Evolutionary conservation across 1,140 invertebrate species (phyloP).

Genomic region (Heterodera carotae): DNA sequence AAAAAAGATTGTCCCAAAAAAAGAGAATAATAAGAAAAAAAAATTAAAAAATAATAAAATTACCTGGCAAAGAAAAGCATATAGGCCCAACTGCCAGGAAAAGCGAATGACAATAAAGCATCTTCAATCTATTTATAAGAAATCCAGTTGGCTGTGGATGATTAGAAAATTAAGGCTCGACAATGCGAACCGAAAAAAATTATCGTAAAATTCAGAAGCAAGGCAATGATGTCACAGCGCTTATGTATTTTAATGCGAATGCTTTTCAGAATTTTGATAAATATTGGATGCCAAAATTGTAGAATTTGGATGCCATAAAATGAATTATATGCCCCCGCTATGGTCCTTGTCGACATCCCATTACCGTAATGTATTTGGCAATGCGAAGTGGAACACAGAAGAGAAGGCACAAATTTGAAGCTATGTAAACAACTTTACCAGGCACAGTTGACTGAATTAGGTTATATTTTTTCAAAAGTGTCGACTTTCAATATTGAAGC

Average conservation of each 20-base stretch:
- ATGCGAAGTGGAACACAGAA: conserved; percentile 86
- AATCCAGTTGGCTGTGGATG: no score
- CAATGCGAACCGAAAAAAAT: no score
- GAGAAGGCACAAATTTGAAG: conserved; percentile 88
- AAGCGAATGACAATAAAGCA: conserved; percentile 83
- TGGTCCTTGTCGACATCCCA: not conserved
- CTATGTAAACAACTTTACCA: conserved; percentile 87
- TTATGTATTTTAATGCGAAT: no score
- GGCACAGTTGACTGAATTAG: conserved; percentile 86
- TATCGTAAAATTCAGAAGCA: no score
- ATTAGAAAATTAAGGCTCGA: no score
- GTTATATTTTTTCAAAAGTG: no score
- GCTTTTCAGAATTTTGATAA: no score
- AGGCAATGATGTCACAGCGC: no score
- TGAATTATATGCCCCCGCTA: no score
- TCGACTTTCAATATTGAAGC: no score
- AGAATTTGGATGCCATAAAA: no score
- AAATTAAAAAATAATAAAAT: conserved; percentile 48
- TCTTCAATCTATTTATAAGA: conserved; percentile 75
- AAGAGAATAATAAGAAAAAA: not conserved
- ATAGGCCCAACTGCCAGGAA: conserved; percentile 93
- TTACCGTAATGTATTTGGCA: conserved; percentile 68
- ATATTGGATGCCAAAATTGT: no score
- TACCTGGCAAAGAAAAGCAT: conserved; percentile 98
- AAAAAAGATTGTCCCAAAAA: conserved; percentile 13